Evolutionary conservation across 2,797 vertebrate genomes (phyloP).

Genomic region (Lepidocolaptes lacrymiger): DNA sequence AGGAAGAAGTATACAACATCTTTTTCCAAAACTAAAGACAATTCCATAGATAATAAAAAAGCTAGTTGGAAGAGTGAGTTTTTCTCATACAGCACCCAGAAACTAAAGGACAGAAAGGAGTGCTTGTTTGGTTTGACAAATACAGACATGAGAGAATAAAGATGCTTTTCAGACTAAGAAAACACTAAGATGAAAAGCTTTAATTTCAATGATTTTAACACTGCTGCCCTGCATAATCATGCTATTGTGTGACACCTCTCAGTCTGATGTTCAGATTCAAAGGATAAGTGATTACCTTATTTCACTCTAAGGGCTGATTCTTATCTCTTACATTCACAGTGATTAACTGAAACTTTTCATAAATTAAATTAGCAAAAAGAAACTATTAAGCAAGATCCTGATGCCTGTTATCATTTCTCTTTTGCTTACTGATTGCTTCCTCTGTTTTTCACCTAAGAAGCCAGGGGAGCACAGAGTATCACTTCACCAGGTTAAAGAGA

Average conservation of each 20-base stretch:
- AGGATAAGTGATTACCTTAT: background rate
- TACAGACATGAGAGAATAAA: background rate
- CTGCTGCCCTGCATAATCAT: background rate
- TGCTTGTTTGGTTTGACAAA: background rate
- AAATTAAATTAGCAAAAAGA: background rate
- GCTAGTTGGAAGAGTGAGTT: background rate
- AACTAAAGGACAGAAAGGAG: fast-evolving
- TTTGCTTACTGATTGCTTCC: background rate
- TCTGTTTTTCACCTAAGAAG: background rate
- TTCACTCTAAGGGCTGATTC: background rate
- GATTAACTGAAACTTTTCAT: background rate
- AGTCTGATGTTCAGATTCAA: background rate
- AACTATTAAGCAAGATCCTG: background rate
- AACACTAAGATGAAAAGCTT: background rate
- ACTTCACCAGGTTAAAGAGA: background rate
- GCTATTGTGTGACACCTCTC: background rate
- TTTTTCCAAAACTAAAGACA: background rate
- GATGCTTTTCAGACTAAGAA: background rate
- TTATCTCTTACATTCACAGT: background rate
- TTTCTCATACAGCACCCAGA: background rate
- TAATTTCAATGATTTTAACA: background rate
- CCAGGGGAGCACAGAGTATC: background rate
- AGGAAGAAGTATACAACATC: background rate
- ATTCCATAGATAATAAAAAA: background rate
- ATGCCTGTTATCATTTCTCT: background rate